Evolutionary conservation across 2,888 invertebrate species (phyloP), one percentile per base, ranked within the genome.

Genomic region (Sclerodermus sp.): DNA sequence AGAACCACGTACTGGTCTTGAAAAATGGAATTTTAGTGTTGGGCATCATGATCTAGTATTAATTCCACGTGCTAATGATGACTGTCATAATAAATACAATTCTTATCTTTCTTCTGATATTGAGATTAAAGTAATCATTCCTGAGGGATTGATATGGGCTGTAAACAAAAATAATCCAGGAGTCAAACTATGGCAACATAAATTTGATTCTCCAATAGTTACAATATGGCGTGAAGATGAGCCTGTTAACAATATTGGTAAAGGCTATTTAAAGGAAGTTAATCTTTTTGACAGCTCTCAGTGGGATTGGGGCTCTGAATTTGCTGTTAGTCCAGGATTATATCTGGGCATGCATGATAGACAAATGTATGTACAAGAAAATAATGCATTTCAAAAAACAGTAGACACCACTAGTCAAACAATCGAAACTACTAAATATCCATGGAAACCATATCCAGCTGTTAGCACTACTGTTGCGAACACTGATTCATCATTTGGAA

Each of bases 1-100:
- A 2, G 96, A 96, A 72, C 90, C 94, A 0, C 83, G 89, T 45
- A 86, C 88, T 9, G 96, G 97, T 1, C 77, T 80, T 39, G 96
- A 97, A 81, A 90, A 94, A 71, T 96, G 96, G 96, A 96, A 96
- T 81, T 96, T 95, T 76, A 95, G 94, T 77, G 96, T 96, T 16
- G 94, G 91, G 0, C 88, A 91, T 61, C 93, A 95, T 76, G 89
- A 94, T 62, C 72, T 96, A 43, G 87, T 87, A 47, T 51, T 88
- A 68, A 68, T 82, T 48, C 79, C 80, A 48, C 77, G 79, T 40
- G 70, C 73, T 32, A 63, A 66, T 51, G 46, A 40, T 12, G 83
- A 83, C 52, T 87, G 87, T 50, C 77, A 68, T 32, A 58, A 58
- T 34, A 49, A 61, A 51, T 36, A 49, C 12, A 59, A 48, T 66